Percentiles rank a stretch among this genome's conserved stretches.
These are phyloP conservation scores for Aythya baeri DNA, from an alignment of 2,113 vertebrate genomes.

Conservation along the genomic window DNA sequence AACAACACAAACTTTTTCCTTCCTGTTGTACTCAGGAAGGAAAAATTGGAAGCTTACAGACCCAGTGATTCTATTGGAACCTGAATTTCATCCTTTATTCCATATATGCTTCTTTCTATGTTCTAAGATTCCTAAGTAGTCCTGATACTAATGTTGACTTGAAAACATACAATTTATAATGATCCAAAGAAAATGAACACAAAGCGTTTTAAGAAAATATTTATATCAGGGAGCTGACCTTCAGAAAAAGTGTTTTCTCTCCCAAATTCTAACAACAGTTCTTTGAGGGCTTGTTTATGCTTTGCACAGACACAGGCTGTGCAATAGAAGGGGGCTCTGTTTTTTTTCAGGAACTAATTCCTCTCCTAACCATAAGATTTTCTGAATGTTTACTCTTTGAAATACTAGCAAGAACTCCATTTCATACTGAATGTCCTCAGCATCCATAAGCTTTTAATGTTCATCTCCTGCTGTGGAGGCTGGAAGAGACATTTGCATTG, in stretches of 20 bases:
- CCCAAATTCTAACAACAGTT: background rate
- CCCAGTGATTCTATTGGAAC: background rate
- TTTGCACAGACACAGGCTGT: background rate
- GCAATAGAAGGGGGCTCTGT: background rate
- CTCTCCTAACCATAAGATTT: background rate
- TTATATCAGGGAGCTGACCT: background rate
- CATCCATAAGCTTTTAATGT: background rate
- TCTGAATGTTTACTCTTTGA: background rate
- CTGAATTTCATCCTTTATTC: background rate
- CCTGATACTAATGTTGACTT: background rate
- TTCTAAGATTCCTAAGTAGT: background rate
- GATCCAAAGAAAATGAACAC: background rate
- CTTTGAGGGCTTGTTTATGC: background rate
- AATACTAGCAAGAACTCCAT: background rate
- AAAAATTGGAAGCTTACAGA: background rate
- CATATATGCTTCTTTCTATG: background rate
- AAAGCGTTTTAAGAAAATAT: background rate
- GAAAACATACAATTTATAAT: background rate
- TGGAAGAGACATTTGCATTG: background rate
- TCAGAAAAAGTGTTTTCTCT: background rate
- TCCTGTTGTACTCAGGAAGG: background rate
- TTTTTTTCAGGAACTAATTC: background rate
- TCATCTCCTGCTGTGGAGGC: background rate
- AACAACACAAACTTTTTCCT: background rate
- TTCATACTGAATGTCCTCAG: background rate